Percentiles rank a stretch among this genome's conserved stretches.
Evolutionary conservation across 2,113 vertebrate species (phyloP).

Genomic region (Clinocottus analis): DNA sequence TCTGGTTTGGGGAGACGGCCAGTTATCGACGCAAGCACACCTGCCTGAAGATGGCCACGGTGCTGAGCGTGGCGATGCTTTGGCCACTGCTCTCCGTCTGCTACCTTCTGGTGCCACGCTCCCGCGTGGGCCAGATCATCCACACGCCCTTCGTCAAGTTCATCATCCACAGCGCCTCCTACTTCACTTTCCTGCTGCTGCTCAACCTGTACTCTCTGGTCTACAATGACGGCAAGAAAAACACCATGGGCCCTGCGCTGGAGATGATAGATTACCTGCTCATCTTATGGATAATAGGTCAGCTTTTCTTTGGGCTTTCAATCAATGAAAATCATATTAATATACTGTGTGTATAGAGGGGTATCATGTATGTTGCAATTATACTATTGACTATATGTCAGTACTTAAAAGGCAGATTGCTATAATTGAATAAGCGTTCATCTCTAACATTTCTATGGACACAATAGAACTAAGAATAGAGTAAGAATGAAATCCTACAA

Average conservation of each 20-base stretch:
- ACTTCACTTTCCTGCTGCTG: constrained; percentile 95
- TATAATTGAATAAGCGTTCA: constrained; percentile 3
- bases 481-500: constrained; percentile 10
- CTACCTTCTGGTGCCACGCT: constrained; percentile 96
- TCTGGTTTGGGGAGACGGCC: constrained; percentile 99
- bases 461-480: constrained; percentile 14
- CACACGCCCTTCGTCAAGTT: constrained; percentile 99
- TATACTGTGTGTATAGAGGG: background rate
- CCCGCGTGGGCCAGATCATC: constrained; percentile 95
- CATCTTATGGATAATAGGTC: constrained; percentile 97
- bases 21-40: constrained; percentile 97
- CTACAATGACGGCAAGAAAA: constrained; percentile 95
- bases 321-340: background rate
- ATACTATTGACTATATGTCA: background rate
- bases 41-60: constrained; percentile 95
- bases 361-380: background rate
- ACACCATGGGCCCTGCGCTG: constrained; percentile 94
- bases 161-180: constrained; percentile 98
- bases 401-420: background rate
- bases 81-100: constrained; percentile 96
- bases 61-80: constrained; percentile 91
- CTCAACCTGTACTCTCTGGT: constrained; percentile 98
- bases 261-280: constrained; percentile 97
- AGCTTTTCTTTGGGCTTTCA: constrained; percentile 37
- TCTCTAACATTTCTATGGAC: constrained; percentile 10